Percentiles rank a stretch among this genome's conserved stretches.
phyloP scores from a whole-genome alignment of 2,888 invertebrate genomes.

The Tolmerus cingulatus region DNA sequence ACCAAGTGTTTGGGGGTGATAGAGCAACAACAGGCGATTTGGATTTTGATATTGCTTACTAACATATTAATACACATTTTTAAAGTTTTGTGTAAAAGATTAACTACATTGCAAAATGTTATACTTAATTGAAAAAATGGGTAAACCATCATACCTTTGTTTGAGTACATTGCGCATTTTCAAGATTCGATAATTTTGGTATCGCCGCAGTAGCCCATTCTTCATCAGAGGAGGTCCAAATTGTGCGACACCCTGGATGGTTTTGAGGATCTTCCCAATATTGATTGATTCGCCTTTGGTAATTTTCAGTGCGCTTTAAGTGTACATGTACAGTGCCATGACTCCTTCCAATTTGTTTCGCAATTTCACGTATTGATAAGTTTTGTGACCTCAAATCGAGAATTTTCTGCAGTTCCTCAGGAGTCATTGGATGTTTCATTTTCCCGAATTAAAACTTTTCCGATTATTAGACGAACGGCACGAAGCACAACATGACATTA shows the following conservation, averaged over 20 bases:
- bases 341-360: background rate
- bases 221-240: background rate
- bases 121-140: background rate
- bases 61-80: too few species aligned
- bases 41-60: too few species aligned
- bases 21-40: too few species aligned
- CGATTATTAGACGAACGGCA: background rate
- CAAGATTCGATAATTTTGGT: background rate
- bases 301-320: background rate
- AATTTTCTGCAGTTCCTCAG: background rate
- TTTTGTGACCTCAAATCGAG: background rate
- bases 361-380: background rate
- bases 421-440: background rate
- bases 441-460: background rate
- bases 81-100: background rate
- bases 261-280: background rate
- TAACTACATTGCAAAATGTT: background rate
- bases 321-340: background rate
- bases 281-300: background rate
- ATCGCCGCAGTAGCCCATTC: background rate
- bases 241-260: background rate
- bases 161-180: background rate
- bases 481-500: background rate
- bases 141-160: background rate
- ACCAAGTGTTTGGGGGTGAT: too few species aligned